Conservation (phyloP, 2,888 invertebrate genomes). For the Stegana nigrithorax region DNA sequence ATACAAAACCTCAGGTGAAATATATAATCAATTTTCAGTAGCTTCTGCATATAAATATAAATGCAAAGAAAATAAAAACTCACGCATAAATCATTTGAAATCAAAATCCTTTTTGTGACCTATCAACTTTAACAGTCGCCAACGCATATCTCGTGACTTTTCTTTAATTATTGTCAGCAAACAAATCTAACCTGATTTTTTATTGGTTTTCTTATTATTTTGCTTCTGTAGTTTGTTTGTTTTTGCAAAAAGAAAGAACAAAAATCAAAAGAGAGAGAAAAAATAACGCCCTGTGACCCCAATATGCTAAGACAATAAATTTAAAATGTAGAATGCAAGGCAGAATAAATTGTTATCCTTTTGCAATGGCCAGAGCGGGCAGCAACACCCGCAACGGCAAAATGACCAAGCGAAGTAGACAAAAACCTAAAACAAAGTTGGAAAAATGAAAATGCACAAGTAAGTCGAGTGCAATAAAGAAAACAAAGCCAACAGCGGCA, state of each 20-base stretch:
- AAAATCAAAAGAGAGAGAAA: too few species aligned
- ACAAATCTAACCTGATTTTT: slow-evolving; percentile 6
- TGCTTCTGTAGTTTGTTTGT: background rate
- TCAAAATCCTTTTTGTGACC: too few species aligned
- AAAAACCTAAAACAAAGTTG: background rate
- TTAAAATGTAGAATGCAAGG: slow-evolving; percentile 50
- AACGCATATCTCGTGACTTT: too few species aligned
- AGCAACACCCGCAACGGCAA: slow-evolving; percentile 11
- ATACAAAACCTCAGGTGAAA: too few species aligned
- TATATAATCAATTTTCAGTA: too few species aligned
- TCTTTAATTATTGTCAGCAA: background rate
- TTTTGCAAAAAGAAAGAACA: too few species aligned
- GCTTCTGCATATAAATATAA: too few species aligned
- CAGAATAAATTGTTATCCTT: slow-evolving; percentile 46
- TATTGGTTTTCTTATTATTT: background rate
- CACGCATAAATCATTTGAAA: too few species aligned
- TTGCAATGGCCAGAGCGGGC: too few species aligned
- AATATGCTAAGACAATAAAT: slow-evolving; percentile 54
- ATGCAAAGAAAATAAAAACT: too few species aligned
- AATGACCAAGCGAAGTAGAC: slow-evolving; percentile 4
- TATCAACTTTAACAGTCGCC: too few species aligned
- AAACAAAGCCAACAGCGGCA: background rate
- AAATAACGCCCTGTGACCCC: slow-evolving; percentile 42
- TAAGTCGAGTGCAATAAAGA: background rate
- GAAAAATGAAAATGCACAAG: background rate